These are phyloP conservation scores for Macrobrachium rosenbergii DNA, from an alignment of 1,140 invertebrate species.

Conservation along the genomic window DNA sequence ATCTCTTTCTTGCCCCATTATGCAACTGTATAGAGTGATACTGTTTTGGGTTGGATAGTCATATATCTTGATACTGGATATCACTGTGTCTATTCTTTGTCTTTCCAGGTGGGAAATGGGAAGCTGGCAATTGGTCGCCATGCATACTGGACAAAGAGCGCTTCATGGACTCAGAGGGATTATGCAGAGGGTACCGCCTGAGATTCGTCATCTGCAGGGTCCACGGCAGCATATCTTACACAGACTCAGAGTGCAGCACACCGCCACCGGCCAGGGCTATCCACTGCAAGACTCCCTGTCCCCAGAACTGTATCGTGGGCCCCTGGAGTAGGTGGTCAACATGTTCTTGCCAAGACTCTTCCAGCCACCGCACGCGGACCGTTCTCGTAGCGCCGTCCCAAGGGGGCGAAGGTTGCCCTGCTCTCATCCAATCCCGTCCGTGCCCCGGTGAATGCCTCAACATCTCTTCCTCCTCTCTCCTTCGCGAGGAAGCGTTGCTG, in stretches of 20 bases:
- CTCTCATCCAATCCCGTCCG: conserved; percentile 42
- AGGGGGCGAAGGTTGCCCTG: conserved; percentile 34
- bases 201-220: conserved; percentile 32
- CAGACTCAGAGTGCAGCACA: conserved; percentile 22
- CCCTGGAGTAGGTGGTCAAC: conserved; percentile 47
- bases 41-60: no score
- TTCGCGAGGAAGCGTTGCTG: neutral
- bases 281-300: conserved; percentile 34
- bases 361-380: conserved; percentile 37
- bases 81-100: neutral
- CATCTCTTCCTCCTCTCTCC: conserved; percentile 5
- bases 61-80: no score
- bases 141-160: conserved; percentile 12
- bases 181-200: conserved; percentile 25
- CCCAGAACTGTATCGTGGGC: conserved; percentile 42
- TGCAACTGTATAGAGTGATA: no score
- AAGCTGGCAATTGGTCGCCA: conserved; percentile 38
- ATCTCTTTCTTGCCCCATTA: no score
- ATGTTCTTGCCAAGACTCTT: conserved; percentile 31
- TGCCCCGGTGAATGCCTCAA: conserved; percentile 33
- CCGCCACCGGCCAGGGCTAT: conserved; percentile 4
- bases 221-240: neutral
- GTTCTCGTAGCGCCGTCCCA: conserved; percentile 39
- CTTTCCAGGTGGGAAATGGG: conserved; percentile 15
- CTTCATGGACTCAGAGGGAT: conserved; percentile 33